A percentile compares a stretch with the other conserved stretches of the same genome.
phyloP scores from a whole-genome alignment of 2,113 vertebrate genomes.

The Peucedramus taeniatus region DNA sequence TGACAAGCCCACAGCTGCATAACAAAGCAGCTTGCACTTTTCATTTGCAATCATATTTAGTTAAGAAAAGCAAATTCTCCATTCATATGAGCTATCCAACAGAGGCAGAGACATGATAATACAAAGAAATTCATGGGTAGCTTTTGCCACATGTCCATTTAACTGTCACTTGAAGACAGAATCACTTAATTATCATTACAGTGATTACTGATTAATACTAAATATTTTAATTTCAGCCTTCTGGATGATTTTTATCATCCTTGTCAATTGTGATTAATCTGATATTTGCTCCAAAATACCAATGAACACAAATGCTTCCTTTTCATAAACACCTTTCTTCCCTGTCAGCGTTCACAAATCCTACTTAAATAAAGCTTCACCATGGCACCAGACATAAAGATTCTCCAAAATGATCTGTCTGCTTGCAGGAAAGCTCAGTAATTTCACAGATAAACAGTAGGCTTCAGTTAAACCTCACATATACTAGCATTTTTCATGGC shows the following conservation, averaged over 20 bases:
- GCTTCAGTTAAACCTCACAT: background rate
- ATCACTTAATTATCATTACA: background rate
- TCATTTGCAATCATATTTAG: background rate
- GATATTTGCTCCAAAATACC: background rate
- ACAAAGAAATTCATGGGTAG: background rate
- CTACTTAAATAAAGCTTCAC: background rate
- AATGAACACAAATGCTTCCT: background rate
- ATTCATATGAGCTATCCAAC: background rate
- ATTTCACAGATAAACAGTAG: background rate
- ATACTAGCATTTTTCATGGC: background rate
- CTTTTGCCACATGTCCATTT: background rate
- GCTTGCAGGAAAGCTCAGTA: background rate
- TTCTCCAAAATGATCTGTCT: background rate
- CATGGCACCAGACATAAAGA: background rate
- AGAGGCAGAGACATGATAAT: background rate
- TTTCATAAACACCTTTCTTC: background rate
- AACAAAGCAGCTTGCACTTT: background rate
- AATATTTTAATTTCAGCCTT: background rate
- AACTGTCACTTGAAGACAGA: background rate
- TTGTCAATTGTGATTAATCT: background rate
- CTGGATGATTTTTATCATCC: background rate
- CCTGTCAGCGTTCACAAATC: background rate
- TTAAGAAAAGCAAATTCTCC: background rate
- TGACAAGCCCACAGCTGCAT: background rate
- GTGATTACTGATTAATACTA: background rate